Evolutionary conservation across 2,797 vertebrate species (phyloP).

Genomic region (Naso thynnoides): DNA sequence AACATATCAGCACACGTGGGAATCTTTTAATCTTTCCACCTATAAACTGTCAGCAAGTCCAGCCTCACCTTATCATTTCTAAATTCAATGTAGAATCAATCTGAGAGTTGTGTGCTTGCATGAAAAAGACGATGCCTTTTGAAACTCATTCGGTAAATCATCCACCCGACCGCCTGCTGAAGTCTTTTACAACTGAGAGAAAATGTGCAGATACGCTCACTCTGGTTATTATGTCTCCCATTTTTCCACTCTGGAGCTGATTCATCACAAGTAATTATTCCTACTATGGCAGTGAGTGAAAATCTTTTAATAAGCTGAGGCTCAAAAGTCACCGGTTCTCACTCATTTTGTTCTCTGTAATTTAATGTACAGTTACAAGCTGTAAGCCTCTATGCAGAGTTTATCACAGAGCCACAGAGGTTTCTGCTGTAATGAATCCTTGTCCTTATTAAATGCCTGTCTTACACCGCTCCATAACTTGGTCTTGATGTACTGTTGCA

Average conservation of each 20-base stretch:
- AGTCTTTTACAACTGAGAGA: constrained; percentile 17
- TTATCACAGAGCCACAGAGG: constrained; percentile 65
- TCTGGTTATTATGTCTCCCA: constrained; percentile 40
- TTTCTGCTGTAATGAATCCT: constrained; percentile 41
- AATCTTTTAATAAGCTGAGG: constrained; percentile 34
- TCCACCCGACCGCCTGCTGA: constrained; percentile 11
- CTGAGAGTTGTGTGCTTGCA: constrained; percentile 8
- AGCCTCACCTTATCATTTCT: constrained; percentile 7
- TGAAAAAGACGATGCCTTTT: background rate
- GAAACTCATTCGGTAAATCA: constrained; percentile 54
- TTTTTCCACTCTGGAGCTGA: constrained; percentile 34
- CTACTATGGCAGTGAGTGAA: constrained; percentile 15
- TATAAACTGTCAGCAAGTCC: constrained; percentile 35
- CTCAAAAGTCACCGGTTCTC: constrained; percentile 45
- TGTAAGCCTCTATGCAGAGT: constrained; percentile 18
- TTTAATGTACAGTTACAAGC: constrained; percentile 17
- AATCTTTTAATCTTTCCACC: constrained; percentile 39
- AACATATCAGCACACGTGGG: constrained; percentile 32
- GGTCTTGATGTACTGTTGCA: constrained; percentile 4
- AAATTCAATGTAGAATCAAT: constrained; percentile 23
- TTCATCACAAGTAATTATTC: constrained; percentile 46
- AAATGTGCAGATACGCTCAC: constrained; percentile 40
- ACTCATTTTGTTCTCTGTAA: constrained; percentile 11
- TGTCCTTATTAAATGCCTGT: constrained; percentile 40
- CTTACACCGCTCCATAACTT: constrained; percentile 7